These are phyloP conservation scores for Drosophila rellima DNA, from an alignment of 2,888 invertebrate genomes.

Conservation along the genomic window DNA sequence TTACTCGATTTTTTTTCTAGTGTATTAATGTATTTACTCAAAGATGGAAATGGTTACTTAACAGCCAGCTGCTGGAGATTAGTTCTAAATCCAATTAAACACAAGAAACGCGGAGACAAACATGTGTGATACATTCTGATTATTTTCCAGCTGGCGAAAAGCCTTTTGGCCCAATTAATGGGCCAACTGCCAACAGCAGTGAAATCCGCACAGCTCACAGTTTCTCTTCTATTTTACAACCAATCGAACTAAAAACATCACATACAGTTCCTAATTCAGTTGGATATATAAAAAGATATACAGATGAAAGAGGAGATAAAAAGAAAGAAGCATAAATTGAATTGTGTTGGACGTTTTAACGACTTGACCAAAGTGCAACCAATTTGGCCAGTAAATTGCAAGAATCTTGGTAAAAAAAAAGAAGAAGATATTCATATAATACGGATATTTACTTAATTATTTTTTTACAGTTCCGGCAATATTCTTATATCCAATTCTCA, in stretches of 20 bases:
- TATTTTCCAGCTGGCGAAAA: slow-evolving; percentile 53
- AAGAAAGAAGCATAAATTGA: slow-evolving; percentile 5
- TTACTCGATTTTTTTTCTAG: not conserved
- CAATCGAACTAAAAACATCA: slow-evolving; percentile 11
- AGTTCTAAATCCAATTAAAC: slow-evolving; percentile 77
- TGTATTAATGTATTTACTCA: not conserved
- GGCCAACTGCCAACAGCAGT: slow-evolving; percentile 40
- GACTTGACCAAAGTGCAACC: slow-evolving; percentile 5
- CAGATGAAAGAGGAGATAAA: not conserved
- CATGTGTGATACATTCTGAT: slow-evolving; percentile 65
- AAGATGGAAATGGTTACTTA: slow-evolving; percentile 8
- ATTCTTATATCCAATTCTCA: no score
- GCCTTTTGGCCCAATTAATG: slow-evolving; percentile 59
- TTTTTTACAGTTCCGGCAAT: no score
- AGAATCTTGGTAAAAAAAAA: no score
- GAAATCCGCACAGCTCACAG: slow-evolving; percentile 42
- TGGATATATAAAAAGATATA: not conserved
- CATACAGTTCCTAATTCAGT: slow-evolving; percentile 34
- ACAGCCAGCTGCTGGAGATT: slow-evolving; percentile 24
- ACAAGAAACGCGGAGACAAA: slow-evolving; percentile 45
- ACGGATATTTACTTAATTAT: no score
- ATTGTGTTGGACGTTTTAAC: slow-evolving; percentile 9
- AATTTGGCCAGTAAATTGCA: slow-evolving; percentile 2
- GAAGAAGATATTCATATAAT: no score
- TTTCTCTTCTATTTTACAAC: slow-evolving; percentile 21